These are phyloP conservation scores for Mustelus asterias DNA, from an alignment of 2,113 vertebrate genomes.

Conservation along the genomic window DNA sequence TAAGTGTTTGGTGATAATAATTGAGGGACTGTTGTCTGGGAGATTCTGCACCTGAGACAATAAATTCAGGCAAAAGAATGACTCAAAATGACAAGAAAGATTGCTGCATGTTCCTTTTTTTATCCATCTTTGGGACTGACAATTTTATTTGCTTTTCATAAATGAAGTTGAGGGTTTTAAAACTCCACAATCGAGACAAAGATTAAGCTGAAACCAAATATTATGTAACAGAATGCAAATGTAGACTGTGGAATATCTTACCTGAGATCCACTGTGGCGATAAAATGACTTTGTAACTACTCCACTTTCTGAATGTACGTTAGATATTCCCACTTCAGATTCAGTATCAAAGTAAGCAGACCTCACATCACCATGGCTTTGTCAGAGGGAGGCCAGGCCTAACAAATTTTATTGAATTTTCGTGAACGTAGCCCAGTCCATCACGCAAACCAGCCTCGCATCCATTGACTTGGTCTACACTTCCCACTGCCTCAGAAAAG, in stretches of 20 bases:
- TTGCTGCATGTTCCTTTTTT: not conserved
- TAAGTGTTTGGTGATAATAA: not conserved
- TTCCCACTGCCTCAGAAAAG: too few species aligned
- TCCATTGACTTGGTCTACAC: too few species aligned
- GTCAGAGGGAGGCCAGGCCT: too few species aligned
- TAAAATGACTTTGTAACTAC: not conserved
- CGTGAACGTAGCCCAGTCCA: too few species aligned
- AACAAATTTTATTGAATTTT: too few species aligned
- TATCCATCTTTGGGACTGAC: not conserved
- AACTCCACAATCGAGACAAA: not conserved
- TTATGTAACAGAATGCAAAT: not conserved
- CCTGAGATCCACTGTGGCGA: not conserved
- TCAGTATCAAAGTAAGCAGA: not conserved
- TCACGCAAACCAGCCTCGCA: too few species aligned
- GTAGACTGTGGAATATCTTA: not conserved
- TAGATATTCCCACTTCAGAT: not conserved
- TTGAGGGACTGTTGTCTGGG: not conserved
- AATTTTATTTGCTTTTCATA: not conserved
- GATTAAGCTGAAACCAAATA: not conserved
- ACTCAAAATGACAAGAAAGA: not conserved
- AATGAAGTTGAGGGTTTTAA: not conserved
- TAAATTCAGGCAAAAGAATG: not conserved
- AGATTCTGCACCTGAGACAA: not conserved
- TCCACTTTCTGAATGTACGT: not conserved
- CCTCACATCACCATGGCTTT: not conserved